phyloP scores from a whole-genome alignment of 2,888 invertebrate species.

The Eugnorisma glareosa region DNA sequence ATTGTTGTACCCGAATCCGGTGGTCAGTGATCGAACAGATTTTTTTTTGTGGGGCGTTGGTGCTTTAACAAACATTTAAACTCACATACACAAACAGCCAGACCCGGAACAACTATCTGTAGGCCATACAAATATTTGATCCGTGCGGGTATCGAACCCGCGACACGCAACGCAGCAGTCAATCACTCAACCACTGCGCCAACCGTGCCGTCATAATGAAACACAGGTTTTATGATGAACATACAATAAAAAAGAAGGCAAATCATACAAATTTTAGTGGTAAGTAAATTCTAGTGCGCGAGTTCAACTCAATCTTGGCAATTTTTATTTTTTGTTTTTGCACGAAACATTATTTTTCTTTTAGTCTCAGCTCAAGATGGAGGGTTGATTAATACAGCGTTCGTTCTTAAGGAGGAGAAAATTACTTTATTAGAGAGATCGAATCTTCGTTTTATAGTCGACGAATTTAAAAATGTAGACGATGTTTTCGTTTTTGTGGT shows the following conservation, averaged over 20 bases:
- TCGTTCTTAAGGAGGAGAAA: slow-evolving; percentile 33
- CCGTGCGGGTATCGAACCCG: no score
- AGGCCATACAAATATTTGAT: not conserved
- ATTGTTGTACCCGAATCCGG: not conserved
- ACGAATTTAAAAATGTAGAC: slow-evolving; percentile 17
- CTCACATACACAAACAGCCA: not conserved
- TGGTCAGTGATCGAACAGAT: no score
- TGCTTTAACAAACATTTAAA: no score
- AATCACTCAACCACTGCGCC: no score
- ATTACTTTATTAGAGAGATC: slow-evolving; percentile 44
- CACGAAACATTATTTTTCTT: slow-evolving; percentile 56
- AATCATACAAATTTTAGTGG: not conserved
- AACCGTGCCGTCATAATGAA: not conserved
- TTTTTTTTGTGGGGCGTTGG: no score
- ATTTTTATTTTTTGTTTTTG: slow-evolving; percentile 68
- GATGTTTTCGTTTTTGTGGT: not conserved
- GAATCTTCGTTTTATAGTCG: slow-evolving; percentile 40
- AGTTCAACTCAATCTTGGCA: not conserved
- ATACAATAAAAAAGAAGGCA: not conserved
- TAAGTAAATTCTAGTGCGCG: not conserved
- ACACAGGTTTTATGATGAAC: not conserved
- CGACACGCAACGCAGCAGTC: no score
- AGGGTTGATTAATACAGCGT: slow-evolving; percentile 57
- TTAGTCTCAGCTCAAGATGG: slow-evolving; percentile 7
- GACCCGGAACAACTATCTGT: not conserved